A percentile compares a stretch with the other conserved stretches of the same genome.
Conservation (phyloP, 2,113 vertebrate genomes). For the Thomomys bottae region DNA sequence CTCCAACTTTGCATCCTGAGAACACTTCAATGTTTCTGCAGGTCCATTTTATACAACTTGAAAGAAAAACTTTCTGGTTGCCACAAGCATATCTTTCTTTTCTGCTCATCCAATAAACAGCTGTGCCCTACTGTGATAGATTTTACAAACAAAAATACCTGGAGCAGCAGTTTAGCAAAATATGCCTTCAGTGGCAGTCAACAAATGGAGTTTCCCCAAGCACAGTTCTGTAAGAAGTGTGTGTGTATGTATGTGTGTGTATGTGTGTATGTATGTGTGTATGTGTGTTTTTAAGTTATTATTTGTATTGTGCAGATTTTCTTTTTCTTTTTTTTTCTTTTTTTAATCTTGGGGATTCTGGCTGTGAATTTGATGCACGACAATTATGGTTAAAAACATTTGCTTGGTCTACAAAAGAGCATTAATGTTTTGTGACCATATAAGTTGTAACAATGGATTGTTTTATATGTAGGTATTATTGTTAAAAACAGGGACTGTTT, state of each 20-base stretch:
- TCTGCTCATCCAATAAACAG: conserved; percentile 81
- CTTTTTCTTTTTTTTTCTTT: no score
- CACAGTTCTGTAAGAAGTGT: conserved; percentile 81
- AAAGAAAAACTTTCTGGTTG: conserved; percentile 81
- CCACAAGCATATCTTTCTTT: conserved; percentile 82
- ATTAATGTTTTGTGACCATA: conserved; percentile 81
- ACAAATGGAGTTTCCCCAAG: conserved; percentile 80
- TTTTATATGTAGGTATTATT: conserved; percentile 82
- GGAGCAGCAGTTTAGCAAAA: conserved; percentile 78
- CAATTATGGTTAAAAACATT: conserved; percentile 81
- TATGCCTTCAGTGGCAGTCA: conserved; percentile 77
- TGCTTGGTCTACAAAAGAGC: conserved; percentile 75
- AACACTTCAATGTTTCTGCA: conserved; percentile 82
- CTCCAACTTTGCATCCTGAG: conserved; percentile 86
- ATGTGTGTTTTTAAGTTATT: conserved; percentile 81
- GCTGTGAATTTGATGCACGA: conserved; percentile 83
- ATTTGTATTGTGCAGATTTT: conserved; percentile 79
- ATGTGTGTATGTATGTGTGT: conserved; percentile 62
- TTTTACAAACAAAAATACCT: conserved; percentile 77
- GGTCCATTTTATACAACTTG: conserved; percentile 82
- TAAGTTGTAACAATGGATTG: conserved; percentile 80
- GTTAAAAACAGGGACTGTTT: conserved; percentile 82
- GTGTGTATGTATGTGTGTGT: conserved; percentile 66
- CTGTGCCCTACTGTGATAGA: conserved; percentile 80
- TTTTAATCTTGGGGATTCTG: conserved; percentile 81